Conservation (phyloP, 2,888 invertebrate species). For the Tetheella fluctuosa region DNA sequence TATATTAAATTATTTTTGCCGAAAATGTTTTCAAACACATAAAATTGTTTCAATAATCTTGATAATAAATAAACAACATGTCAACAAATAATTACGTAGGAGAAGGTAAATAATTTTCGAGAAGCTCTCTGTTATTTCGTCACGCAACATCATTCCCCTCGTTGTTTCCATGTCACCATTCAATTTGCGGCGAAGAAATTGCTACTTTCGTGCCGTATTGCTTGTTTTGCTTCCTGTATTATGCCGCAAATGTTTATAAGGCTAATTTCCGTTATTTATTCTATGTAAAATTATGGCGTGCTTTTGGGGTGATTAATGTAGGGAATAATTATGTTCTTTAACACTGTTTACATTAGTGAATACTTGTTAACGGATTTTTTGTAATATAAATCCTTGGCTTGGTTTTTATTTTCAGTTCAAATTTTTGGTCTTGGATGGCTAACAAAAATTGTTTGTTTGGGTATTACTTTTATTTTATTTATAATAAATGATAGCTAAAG, state of each 20-base stretch:
- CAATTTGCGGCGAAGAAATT: conserved; percentile 46
- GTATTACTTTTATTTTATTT: too few species aligned
- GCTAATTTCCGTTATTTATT: conserved; percentile 12
- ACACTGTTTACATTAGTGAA: not conserved
- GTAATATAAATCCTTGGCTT: too few species aligned
- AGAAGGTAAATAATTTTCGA: not conserved
- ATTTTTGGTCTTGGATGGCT: not conserved
- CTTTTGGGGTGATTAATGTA: conserved; percentile 9
- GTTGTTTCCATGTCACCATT: conserved; percentile 32
- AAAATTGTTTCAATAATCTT: not conserved
- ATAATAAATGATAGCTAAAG: not conserved
- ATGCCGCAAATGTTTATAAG: conserved; percentile 8
- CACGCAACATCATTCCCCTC: conserved; percentile 33
- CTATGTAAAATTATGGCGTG: not conserved
- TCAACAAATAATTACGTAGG: not conserved
- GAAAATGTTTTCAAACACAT: not conserved
- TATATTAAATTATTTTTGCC: too few species aligned
- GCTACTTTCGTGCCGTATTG: conserved; percentile 30
- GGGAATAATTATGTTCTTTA: not conserved
- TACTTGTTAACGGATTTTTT: too few species aligned
- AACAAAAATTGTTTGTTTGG: too few species aligned
- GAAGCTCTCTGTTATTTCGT: conserved; percentile 20
- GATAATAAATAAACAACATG: not conserved
- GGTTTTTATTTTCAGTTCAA: not conserved
- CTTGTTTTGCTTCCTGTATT: conserved; percentile 27